Evolutionary conservation across 1,140 invertebrate species (phyloP).

Genomic region (Oncopeltus fasciatus): DNA sequence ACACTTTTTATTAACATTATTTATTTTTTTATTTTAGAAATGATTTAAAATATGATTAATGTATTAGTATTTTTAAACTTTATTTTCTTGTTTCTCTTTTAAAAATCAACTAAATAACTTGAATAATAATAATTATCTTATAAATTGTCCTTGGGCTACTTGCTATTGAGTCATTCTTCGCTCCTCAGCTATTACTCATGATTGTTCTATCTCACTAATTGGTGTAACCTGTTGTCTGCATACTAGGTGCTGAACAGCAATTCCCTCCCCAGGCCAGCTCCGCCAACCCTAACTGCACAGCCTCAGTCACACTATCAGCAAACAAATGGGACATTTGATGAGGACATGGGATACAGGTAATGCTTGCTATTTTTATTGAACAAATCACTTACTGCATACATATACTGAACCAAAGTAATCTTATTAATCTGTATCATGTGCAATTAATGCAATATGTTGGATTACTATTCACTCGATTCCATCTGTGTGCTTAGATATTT

Average conservation of each 20-base stretch:
- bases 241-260: conserved; percentile 15
- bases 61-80: not conserved
- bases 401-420: too few species aligned
- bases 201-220: not conserved
- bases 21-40: too few species aligned
- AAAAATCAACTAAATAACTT: too few species aligned
- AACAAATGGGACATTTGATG: conserved; percentile 26
- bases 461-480: too few species aligned
- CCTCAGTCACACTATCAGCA: conserved; percentile 24
- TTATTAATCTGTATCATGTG: too few species aligned
- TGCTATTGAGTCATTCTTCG: not conserved
- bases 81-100: not conserved
- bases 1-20: too few species aligned
- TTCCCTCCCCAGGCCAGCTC: conserved; percentile 17
- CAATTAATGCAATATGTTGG: too few species aligned
- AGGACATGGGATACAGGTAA: conserved; percentile 29
- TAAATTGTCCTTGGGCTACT: not conserved
- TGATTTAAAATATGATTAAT: too few species aligned
- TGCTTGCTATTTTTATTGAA: too few species aligned
- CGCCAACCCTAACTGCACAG: conserved; percentile 14
- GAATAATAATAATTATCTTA: not conserved
- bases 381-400: too few species aligned
- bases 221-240: too few species aligned
- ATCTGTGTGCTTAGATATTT: too few species aligned
- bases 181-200: not conserved